Conservation (phyloP, 2,113 vertebrate species). For the Oxygymnocypris stewartii region DNA sequence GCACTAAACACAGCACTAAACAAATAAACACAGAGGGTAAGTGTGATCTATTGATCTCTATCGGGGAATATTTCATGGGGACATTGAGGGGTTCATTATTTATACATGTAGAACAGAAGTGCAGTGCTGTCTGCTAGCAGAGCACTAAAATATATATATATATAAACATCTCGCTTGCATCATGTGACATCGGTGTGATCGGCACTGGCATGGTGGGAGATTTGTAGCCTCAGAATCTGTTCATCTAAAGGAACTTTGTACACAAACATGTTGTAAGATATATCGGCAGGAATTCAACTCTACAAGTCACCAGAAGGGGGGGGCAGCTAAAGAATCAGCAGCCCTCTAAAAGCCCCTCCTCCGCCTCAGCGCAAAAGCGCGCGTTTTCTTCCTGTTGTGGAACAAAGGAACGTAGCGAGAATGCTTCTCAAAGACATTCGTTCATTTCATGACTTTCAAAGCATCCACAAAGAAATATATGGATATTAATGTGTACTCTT, state of each 20-base stretch:
- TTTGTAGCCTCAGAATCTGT: background rate
- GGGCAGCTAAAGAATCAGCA: too few species aligned
- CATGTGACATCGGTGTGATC: background rate
- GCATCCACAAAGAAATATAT: too few species aligned
- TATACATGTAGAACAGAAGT: background rate
- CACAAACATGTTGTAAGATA: too few species aligned
- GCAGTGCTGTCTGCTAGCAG: background rate
- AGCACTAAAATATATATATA: background rate
- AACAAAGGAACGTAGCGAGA: too few species aligned
- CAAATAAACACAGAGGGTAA: conserved; percentile 10
- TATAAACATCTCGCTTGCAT: background rate
- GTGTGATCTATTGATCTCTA: conserved; percentile 16
- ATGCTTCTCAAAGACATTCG: too few species aligned
- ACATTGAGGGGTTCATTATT: conserved; percentile 11
- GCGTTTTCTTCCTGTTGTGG: too few species aligned
- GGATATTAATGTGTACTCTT: too few species aligned
- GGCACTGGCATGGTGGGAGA: background rate
- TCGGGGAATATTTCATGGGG: conserved; percentile 2
- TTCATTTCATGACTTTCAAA: too few species aligned
- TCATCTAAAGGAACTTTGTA: background rate
- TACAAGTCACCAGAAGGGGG: too few species aligned
- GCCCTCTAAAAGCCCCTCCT: too few species aligned
- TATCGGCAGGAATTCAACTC: too few species aligned
- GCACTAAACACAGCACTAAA: background rate
- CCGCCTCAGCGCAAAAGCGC: too few species aligned